Base-by-base conservation (phyloP, 2,888 invertebrate species). In the Osmoderma eremita region DNA sequence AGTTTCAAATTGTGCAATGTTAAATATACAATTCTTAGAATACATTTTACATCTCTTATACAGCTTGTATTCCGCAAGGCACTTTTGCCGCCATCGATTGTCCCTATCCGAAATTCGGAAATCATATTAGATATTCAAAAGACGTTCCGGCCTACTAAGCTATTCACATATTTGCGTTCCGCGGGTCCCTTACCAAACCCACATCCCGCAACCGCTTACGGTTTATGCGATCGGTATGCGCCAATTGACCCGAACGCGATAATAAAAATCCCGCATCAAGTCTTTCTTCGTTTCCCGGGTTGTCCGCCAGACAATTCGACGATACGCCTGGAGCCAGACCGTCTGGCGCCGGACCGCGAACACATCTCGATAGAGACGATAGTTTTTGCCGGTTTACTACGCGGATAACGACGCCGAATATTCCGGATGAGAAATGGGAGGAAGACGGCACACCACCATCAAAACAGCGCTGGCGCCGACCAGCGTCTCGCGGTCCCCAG, bases 41-140 rank as follows among this genome's bases (percentile, higher is more conserved):
- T 30, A 30, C 3, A 30, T 30, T 30, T 30, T 30, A 1, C 30
- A 10, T 30, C 6, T 8, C 30, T 4, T 2, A 30, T 2, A 30
- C 30, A 6, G 6, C 6, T 30, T 30, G 30, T 30, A 30, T 30
- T 30, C 10, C 6, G 10, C 10, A 30, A 24, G 5, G 5, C 6
- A 30, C 10, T 30, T 30, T 30, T 3, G 30, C 30, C 8, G 10
- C 10, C 30, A 30, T 30, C 5, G 8, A 30, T 30, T 30, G 30
- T 30, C 10, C 30, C 30, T 8, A 30, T 30, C 30, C 30, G 30
- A 30, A 30, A 30, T 30, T 30, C 30, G 30, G 6, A 10, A 30
- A 30, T 5, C 30, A 6, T 30, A 79, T 80, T 78, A 80, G 78
- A 79, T 80, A 81, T 80, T 80, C 80, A 77, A 76, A 76, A 70